Percentiles rank a stretch among this genome's conserved stretches.
Conservation (phyloP, 2,888 invertebrate genomes). For the Gymnocheta viridis region DNA sequence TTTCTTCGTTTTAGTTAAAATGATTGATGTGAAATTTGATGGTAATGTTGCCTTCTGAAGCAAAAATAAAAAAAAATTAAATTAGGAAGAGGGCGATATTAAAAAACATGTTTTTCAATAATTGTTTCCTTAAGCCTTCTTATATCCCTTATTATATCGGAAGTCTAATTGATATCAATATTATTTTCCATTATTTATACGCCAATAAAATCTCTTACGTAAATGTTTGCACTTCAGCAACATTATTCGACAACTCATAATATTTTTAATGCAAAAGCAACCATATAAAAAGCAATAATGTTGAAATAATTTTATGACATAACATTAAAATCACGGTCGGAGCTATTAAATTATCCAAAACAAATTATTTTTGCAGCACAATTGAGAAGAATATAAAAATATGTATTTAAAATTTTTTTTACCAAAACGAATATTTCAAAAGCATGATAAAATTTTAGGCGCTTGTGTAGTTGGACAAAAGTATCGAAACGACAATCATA, state of each 20-base stretch:
- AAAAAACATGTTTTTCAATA: no score
- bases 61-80: no score
- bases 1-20: no score
- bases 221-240: background rate
- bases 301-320: conserved; percentile 9
- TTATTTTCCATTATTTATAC: background rate
- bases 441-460: background rate
- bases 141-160: background rate
- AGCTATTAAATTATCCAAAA: conserved; percentile 19
- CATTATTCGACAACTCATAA: background rate
- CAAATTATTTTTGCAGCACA: background rate
- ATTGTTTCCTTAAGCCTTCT: no score
- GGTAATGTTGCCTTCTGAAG: no score
- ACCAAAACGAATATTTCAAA: background rate
- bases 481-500: background rate
- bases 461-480: background rate
- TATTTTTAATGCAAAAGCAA: background rate
- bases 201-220: background rate
- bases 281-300: background rate
- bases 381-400: background rate
- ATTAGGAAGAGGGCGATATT: no score
- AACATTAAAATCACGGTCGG: conserved; percentile 18
- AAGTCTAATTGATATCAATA: background rate
- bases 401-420: background rate
- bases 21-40: no score